Base-by-base conservation (phyloP, 2,113 vertebrate genomes). In the Lophura nycthemera region DNA sequence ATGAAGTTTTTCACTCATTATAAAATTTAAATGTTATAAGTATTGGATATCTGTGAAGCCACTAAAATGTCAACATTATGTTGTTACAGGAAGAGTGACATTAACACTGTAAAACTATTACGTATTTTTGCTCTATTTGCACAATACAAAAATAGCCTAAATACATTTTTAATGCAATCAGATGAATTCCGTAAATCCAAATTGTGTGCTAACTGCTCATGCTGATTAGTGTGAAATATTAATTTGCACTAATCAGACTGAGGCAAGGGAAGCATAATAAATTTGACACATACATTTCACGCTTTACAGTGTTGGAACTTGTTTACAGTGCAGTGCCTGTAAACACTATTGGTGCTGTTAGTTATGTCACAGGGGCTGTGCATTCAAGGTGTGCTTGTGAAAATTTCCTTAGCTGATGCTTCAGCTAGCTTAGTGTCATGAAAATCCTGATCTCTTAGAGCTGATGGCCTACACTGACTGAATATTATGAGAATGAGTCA, bases 91-190 rank as follows among this genome's bases (percentile, higher is more conserved):
- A 77, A 88, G 32, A 24, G 57, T 81, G 75, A 72, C 47, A 59
- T 25, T 81, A 95, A 47, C 40, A 54, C 5, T 42, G 30, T 11
- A 32, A 19, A 86, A 78, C 56, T 83, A 66, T 65, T 54, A 54
- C 3, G 17, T 57, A 30, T 57, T 57, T 59, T 95, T 94, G 43
- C 72, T 95, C 88, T 93, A 83, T 95, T 95, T 93, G 83, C 80
- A 94, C 94, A 88, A 93, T 45, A 73, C 96, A 97, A 96, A 97
- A 97, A 96, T 96, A 97, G 94, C 95, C 80, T 94, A 92, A 95
- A 97, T 97, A 94, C 95, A 96, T 97, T 95, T 96, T 97, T 96
- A 97, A 97, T 97, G 95, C 70, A 97, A 97, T 97, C 96, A 97
- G 83, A 76, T 65, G 80, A 95, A 96, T 95, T 95, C 93, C 86